Evolutionary conservation across 2,797 vertebrate genomes (phyloP).

Genomic region (Otolemur crassicaudatus): DNA sequence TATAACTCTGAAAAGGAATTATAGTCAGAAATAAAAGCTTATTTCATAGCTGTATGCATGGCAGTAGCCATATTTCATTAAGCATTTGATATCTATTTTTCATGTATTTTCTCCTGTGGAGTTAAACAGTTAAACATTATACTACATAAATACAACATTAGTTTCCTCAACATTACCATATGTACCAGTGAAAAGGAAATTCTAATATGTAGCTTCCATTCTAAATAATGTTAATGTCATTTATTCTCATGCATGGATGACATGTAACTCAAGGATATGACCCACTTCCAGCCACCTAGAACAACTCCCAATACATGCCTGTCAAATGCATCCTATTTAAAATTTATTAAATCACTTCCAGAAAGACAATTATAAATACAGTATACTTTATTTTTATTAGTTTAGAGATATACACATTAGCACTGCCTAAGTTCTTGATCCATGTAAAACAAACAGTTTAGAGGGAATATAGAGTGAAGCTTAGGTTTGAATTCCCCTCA

Average conservation of each 20-base stretch:
- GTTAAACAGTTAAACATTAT: conserved; percentile 15
- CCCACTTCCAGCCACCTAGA: not conserved
- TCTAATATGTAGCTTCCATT: conserved; percentile 34
- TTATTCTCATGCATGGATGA: conserved; percentile 37
- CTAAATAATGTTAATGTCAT: conserved; percentile 36
- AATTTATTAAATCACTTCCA: conserved; percentile 12
- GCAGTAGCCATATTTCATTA: conserved; percentile 25
- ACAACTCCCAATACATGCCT: not conserved
- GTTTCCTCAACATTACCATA: conserved; percentile 24
- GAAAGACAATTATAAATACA: not conserved
- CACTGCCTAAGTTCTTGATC: not conserved
- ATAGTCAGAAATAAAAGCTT: not conserved
- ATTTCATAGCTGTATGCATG: not conserved
- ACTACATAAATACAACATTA: not conserved
- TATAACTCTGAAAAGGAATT: conserved; percentile 35
- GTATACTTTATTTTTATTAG: not conserved
- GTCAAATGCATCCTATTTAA: conserved; percentile 13
- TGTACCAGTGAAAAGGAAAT: conserved; percentile 49
- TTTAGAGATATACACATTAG: not conserved
- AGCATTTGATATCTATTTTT: conserved; percentile 29
- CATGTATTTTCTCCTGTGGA: not conserved
- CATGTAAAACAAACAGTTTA: not conserved
- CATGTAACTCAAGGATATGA: conserved; percentile 30
- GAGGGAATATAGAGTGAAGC: not conserved
- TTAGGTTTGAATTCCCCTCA: not conserved